Conservation (phyloP, 2,113 vertebrate genomes). For the Neofelis nebulosa region DNA sequence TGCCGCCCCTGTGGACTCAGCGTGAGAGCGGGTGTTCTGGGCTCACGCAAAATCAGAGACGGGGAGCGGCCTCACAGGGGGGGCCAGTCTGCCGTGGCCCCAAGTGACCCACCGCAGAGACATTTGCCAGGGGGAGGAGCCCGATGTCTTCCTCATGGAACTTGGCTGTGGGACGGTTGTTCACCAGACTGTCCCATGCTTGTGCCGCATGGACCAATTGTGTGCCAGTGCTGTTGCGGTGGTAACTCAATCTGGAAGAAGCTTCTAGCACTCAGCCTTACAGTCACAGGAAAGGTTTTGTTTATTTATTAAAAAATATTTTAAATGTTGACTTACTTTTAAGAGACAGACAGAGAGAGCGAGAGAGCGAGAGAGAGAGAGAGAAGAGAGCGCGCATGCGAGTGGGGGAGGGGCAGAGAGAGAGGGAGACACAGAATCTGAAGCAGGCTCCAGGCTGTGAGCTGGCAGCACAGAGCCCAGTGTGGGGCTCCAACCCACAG, state of each 20-base stretch:
- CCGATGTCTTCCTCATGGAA: background rate
- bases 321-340: too few relatives aligned
- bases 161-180: accelerated
- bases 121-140: background rate
- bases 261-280: background rate
- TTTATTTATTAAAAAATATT: too few relatives aligned
- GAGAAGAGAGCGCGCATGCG: too few relatives aligned
- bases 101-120: accelerated
- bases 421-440: too few relatives aligned
- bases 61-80: background rate
- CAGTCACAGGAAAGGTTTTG: background rate
- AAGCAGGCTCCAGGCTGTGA: too few relatives aligned
- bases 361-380: too few relatives aligned
- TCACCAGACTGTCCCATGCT: too few relatives aligned
- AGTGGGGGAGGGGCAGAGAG: too few relatives aligned
- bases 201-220: accelerated
- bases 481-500: too few relatives aligned
- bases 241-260: background rate
- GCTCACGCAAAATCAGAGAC: background rate
- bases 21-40: background rate
- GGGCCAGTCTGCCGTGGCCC: background rate
- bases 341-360: too few relatives aligned
- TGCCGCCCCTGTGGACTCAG: background rate
- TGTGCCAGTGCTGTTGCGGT: background rate
- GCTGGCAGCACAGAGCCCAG: too few relatives aligned